Conservation (phyloP, 2,888 invertebrate genomes). For the Danaus chrysippus region DNA sequence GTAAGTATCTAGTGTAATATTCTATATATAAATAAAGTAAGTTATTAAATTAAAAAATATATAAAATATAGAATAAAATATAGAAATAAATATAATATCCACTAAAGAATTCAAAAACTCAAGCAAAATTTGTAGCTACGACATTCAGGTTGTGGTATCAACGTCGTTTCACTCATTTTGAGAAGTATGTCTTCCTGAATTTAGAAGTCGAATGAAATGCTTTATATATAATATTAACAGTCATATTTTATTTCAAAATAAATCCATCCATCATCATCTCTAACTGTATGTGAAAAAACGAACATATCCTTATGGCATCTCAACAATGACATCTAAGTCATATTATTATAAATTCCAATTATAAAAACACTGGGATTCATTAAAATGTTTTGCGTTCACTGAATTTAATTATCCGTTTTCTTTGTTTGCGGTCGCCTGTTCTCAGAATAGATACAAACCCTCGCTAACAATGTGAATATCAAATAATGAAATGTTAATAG, state of each 20-base stretch:
- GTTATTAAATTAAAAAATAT: too few relatives aligned
- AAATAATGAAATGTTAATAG: neutral
- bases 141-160: too few relatives aligned
- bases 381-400: constrained; percentile 72
- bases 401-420: constrained; percentile 75
- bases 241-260: neutral
- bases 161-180: too few relatives aligned
- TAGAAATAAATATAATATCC: too few relatives aligned
- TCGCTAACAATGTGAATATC: constrained; percentile 6
- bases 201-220: too few relatives aligned
- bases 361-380: constrained; percentile 68
- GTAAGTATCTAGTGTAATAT: too few relatives aligned
- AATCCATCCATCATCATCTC: neutral
- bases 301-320: neutral
- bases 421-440: constrained; percentile 63
- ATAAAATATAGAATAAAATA: too few relatives aligned
- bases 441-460: constrained; percentile 35
- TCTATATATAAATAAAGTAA: too few relatives aligned
- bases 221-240: too few relatives aligned
- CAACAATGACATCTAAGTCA: neutral
- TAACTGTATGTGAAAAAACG: neutral
- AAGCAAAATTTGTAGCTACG: too few relatives aligned
- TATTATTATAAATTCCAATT: constrained; percentile 65
- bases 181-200: too few relatives aligned
- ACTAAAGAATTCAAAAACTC: too few relatives aligned